Evolutionary conservation across 2,888 invertebrate genomes (phyloP), one percentile per base, ranked within the genome.

Genomic region (Andrena dorsata): DNA sequence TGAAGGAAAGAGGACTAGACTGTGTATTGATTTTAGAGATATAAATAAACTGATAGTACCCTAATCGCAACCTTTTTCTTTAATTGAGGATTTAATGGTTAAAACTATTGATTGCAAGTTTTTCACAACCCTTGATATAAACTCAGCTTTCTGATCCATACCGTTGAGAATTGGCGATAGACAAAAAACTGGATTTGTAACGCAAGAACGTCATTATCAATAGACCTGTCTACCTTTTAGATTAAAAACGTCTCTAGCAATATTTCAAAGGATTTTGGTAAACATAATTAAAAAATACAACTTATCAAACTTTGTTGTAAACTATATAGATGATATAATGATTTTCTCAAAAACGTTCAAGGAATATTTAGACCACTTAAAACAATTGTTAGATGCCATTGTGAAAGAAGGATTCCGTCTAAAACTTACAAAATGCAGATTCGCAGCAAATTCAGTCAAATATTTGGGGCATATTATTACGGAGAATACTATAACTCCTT

Each of bases 181-280:
- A 49, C 49, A 16, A n/a, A 49, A 49, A 49, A 49, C 49, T n/a
- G 49, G 49, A 49, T 79, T 78, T 28, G 75, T 78, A 1, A 82
- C 69, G 13, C 76, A 81, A 41, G 70, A 73, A 10, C 75, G 70
- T 7, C 58, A 74, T 58, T 80, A 53, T 32, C 75, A 80, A 63
- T 80, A 75, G 75, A 75, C 75, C 1, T 75, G 80, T 28, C 53
- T 75, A 47, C 80, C 75, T 13, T 68, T 68, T 10, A 56, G 68
- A 6, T 32, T 76, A 16, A 80, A 64, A n/a, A 80, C 80, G 4
- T 35, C 80, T 10, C 72, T 76, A 28, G 80, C 80, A 16, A 80
- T 80, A 16, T 76, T 80, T 13, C 72, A 80, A 63, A 60, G 76
- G 61, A 80, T 80, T 26, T 28, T 80, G 41, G 28, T 51, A 20